phyloP scores from a whole-genome alignment of 64 coral and sea anemone genomes.

The Platygyra sinensis region DNA sequence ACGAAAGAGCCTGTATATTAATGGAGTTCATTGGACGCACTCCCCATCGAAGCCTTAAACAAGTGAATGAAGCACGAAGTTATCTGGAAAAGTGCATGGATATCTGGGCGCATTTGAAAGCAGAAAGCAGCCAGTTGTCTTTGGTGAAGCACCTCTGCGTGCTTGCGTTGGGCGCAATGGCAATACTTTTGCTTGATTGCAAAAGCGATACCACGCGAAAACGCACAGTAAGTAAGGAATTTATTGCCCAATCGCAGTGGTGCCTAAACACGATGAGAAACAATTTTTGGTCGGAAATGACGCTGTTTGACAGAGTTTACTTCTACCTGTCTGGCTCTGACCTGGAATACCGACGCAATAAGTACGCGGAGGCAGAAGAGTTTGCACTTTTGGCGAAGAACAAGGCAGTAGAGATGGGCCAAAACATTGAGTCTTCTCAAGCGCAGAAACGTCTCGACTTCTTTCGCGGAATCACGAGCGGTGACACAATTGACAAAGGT shows the following conservation, averaged over 20 bases:
- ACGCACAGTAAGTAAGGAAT: slow-evolving; percentile 4
- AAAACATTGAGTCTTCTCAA: slow-evolving; percentile 25
- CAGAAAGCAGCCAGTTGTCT: neutral
- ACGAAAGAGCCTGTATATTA: slow-evolving; percentile 38
- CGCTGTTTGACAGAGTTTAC: neutral
- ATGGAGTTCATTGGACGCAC: slow-evolving; percentile 42
- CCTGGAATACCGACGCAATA: slow-evolving; percentile 8
- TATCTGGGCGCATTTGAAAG: neutral
- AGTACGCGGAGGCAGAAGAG: neutral
- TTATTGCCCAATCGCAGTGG: neutral
- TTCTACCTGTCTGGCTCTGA: slow-evolving; percentile 22
- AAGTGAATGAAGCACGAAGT: neutral
- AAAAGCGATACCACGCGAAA: neutral
- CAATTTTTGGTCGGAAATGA: neutral
- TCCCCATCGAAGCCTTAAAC: neutral
- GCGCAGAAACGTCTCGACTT: slow-evolving; percentile 23
- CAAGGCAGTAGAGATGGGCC: neutral
- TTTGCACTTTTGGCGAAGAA: neutral
- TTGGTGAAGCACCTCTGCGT: slow-evolving; percentile 44
- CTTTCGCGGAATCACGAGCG: neutral
- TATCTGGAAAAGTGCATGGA: slow-evolving; percentile 27
- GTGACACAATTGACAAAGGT: neutral
- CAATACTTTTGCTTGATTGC: slow-evolving; percentile 41
- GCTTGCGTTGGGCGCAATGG: slow-evolving; percentile 13
- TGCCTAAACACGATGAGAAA: neutral